These are phyloP conservation scores for Kuschelorhynchus macadamiae DNA, from an alignment of 2,888 invertebrate genomes.

Conservation along the genomic window DNA sequence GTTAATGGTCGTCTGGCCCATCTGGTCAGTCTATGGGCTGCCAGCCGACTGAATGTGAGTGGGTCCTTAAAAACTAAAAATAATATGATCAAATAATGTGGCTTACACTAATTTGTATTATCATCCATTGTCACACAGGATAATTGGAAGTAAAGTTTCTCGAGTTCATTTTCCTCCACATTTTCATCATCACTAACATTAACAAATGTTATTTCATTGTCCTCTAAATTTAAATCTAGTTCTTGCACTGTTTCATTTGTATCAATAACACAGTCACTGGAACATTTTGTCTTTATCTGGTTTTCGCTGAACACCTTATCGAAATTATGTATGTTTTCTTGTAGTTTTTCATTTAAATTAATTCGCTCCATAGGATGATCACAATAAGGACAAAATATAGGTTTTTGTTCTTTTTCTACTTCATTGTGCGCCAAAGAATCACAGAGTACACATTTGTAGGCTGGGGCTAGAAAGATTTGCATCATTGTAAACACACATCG, in stretches of 20 bases:
- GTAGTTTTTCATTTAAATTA: conserved; percentile 14
- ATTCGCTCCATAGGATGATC: conserved; percentile 62
- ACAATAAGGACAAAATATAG: conserved; percentile 63
- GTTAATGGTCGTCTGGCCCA: no score
- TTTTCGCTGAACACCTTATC: not conserved
- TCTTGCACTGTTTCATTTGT: not conserved
- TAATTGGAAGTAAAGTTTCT: not conserved
- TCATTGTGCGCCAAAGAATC: conserved; percentile 60
- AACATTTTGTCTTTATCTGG: not conserved
- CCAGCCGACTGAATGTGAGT: no score
- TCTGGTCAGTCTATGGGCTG: no score
- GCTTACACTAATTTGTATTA: no score
- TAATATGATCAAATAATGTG: no score
- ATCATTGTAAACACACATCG: conserved; percentile 64
- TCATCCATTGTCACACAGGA: not conserved
- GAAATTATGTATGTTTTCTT: not conserved
- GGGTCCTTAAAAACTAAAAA: no score
- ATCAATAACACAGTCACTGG: not conserved
- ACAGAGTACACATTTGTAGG: conserved; percentile 63
- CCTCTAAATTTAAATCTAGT: conserved; percentile 3
- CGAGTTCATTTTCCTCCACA: not conserved
- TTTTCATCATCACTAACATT: conserved; percentile 7
- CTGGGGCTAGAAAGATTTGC: conserved; percentile 61
- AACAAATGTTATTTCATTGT: conserved; percentile 2
- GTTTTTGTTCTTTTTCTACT: conserved; percentile 55